Conservation (phyloP, 2,888 invertebrate species). For the Ormyrus thymus region DNA sequence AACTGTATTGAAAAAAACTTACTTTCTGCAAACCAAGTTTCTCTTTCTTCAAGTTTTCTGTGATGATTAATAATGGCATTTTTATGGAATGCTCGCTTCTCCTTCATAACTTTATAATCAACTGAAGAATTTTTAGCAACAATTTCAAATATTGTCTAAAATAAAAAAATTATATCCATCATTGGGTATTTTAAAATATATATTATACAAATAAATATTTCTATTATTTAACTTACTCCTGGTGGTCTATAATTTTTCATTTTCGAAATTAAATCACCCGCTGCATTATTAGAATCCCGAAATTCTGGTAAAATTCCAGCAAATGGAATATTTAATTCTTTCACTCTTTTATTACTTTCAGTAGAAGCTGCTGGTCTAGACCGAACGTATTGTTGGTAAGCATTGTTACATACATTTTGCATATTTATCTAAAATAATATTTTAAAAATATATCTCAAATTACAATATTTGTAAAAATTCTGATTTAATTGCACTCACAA, state of each 20-base stretch:
- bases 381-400: conserved; percentile 91
- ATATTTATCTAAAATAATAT: conserved; percentile 77
- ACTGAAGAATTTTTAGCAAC: conserved; percentile 87
- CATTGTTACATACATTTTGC: conserved; percentile 87
- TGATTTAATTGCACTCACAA: conserved; percentile 78
- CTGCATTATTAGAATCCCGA: conserved; percentile 61
- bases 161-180: conserved; percentile 57
- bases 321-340: conserved; percentile 79
- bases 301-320: conserved; percentile 80
- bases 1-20: conserved; percentile 19
- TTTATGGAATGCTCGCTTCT: conserved; percentile 86
- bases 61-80: conserved; percentile 77
- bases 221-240: conserved; percentile 77
- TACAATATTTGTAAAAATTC: conserved; percentile 11
- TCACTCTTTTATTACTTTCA: conserved; percentile 92
- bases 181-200: conserved; percentile 2
- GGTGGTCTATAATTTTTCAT: conserved; percentile 87
- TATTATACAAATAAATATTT: neutral
- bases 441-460: conserved; percentile 10
- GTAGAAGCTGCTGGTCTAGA: conserved; percentile 92
- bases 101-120: conserved; percentile 90
- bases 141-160: conserved; percentile 95
- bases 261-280: conserved; percentile 76
- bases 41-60: conserved; percentile 71
- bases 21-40: conserved; percentile 60